Base-by-base conservation (phyloP, 1,140 invertebrate genomes). In the Eupristina koningsbergeri region DNA sequence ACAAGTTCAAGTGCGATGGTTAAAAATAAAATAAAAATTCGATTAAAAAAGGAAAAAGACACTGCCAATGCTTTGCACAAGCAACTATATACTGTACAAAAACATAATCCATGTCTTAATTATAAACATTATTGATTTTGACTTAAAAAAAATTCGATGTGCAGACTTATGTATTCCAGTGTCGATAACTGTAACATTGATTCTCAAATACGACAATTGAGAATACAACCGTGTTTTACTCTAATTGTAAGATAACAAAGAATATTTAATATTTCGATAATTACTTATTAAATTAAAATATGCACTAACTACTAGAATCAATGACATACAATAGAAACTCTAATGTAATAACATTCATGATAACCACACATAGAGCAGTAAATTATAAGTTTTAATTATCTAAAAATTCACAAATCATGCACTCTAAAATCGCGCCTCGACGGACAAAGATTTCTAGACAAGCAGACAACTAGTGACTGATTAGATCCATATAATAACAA, bases 401-500 rank as follows among this genome's bases (percentile, higher is more conserved):
- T 67, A 80, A 84, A 45, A 74, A 80, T 80, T 91, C 87, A 92
- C 90, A 91, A 84, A 91, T 89, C 90, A 91, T 92, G 91, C 91
- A 89, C 89, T 89, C 89, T 91, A 92, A 88, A 8, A 50, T 41
- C 83, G 83, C 73, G 78, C 11, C 17, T 84, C 83, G 83, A 80
- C 77, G 83, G 78, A 84, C 67, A 80, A 84, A 80, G 67, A 80
- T 80, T 84, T 89, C 90, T 90, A 91, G 78, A 88, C 86, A 92
- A 92, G 90, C 91, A 89, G 84, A 80, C 77, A 84, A 84, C 78
- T 80, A 34, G 41, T 78, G 88, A 88, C 87, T 90, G 89, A 89
- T 86, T 80, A 88, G 64, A 84, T 86, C 84, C 87, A 87, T 86
- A 86, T 83, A 19, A 79, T 74, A 75, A 81, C 45, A 80, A 78